A percentile compares a stretch with the other conserved stretches of the same genome.
These are phyloP conservation scores for Muscidifurax raptorellus DNA, from an alignment of 1,140 invertebrate genomes.

Conservation along the genomic window DNA sequence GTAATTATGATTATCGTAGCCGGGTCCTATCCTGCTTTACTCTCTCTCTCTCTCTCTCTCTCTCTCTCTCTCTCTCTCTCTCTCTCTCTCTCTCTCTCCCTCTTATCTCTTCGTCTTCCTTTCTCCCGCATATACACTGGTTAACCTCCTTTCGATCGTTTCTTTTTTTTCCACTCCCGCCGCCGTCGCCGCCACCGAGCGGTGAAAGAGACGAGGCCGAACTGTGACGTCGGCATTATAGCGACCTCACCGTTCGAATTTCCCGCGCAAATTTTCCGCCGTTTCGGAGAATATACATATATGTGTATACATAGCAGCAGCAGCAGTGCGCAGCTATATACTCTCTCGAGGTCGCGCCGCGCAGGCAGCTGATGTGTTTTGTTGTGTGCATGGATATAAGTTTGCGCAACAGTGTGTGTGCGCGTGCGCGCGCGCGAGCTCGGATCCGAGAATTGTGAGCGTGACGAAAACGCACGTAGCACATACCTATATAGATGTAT, in stretches of 20 bases:
- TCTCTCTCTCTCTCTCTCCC: no score
- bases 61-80: no score
- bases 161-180: constrained; percentile 20
- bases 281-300: not conserved
- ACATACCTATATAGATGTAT: not conserved
- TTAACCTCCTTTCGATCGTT: constrained; percentile 45
- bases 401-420: not conserved
- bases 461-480: constrained; percentile 26
- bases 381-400: not conserved
- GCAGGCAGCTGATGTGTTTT: constrained; percentile 21
- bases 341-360: constrained; percentile 36
- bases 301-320: no score
- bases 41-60: no score
- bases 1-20: not conserved
- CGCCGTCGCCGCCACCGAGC: not conserved
- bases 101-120: constrained; percentile 21
- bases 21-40: not conserved
- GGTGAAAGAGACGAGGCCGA: not conserved
- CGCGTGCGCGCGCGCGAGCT: constrained; percentile 6
- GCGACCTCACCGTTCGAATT: constrained; percentile 21
- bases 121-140: constrained; percentile 22
- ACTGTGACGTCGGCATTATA: not conserved
- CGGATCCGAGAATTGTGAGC: not conserved
- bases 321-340: not conserved
- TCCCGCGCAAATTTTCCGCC: constrained; percentile 46